Evolutionary conservation across 2,797 vertebrate species (phyloP), one percentile per base, ranked within the genome.

Genomic region (Tympanoctomys barrerae): DNA sequence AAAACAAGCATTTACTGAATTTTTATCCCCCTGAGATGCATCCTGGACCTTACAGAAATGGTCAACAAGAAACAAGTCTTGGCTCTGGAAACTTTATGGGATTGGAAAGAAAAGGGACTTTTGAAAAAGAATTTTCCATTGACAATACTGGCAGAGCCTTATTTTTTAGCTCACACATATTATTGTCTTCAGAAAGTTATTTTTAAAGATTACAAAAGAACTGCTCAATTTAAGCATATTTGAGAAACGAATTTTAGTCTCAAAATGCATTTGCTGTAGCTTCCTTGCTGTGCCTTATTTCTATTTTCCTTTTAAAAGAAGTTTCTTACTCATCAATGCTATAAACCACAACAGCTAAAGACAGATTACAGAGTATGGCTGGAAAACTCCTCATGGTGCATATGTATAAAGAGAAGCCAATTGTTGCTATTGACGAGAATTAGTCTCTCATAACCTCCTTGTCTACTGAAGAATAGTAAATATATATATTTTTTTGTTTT

Each of bases 261-360:
- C 84, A 54, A 96, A 97, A 96, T 87, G 95, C 14, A 93, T 94
- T 96, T 33, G 11, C 28, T 94, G 78, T 82, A 85, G 87, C 66
- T 89, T 91, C 52, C 46, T 62, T 89, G 80, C 89, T 96, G 91
- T 84, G 82, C 16, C 33, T 91, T 87, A 62, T 49, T 70, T 68
- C 70, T 77, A 62, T 90, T 78, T 26, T 24, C 54, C 64, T 59
- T 96, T 93, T 61, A 70, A 91, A 93, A 93, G 70, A 73, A 92
- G 31, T 42, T 95, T 96, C 64, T 91, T 96, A 91, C 66, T 93
- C 87, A 89, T 82, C 81, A 75, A 1, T 52, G 75, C 36, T 78
- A 7, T 73, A 82, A 81, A 79, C 61, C 49, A 92, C 39, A 89
- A 83, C 21, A 94, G 66, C 68, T 62, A n/a, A 96, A 89, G 77